Percentiles rank a stretch among this genome's conserved stretches.
Evolutionary conservation across 2,888 invertebrate genomes (phyloP).

Genomic region (Esperia sulphurella): DNA sequence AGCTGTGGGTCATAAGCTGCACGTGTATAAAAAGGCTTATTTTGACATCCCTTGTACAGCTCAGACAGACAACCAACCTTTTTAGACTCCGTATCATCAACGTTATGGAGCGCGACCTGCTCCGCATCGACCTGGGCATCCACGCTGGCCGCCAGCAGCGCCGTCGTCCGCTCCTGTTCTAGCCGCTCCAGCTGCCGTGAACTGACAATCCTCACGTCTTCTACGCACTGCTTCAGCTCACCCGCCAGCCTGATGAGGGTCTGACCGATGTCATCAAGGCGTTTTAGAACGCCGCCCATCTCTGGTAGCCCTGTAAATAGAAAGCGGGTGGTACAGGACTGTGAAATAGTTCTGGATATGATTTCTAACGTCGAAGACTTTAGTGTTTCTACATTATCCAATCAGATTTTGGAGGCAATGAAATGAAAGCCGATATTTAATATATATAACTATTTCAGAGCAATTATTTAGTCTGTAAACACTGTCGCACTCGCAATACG

Average conservation of each 20-base stretch:
- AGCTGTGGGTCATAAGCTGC: too few species aligned
- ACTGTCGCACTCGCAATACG: too few species aligned
- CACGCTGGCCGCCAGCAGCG: constrained; percentile 83
- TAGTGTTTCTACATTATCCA: too few species aligned
- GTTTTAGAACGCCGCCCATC: constrained; percentile 75
- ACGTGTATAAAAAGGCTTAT: too few species aligned
- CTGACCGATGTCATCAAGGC: constrained; percentile 84
- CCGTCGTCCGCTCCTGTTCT: constrained; percentile 82
- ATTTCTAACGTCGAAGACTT: too few species aligned
- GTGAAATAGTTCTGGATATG: too few species aligned
- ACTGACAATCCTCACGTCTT: constrained; percentile 84
- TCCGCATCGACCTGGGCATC: constrained; percentile 82
- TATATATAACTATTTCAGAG: too few species aligned
- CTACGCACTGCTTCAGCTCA: constrained; percentile 85
- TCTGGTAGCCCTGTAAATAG: constrained; percentile 45
- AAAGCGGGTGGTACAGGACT: not conserved
- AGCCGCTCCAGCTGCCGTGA: constrained; percentile 81
- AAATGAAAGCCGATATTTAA: too few species aligned
- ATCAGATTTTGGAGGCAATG: too few species aligned
- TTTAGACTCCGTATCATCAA: constrained; percentile 84
- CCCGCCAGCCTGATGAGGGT: constrained; percentile 83
- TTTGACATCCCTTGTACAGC: too few species aligned
- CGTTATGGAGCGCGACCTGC: constrained; percentile 56
- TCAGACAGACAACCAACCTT: constrained; percentile 85
- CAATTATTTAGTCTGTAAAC: too few species aligned